These are phyloP conservation scores for Homarus americanus DNA, from an alignment of 1,140 invertebrate species.

Conservation along the genomic window DNA sequence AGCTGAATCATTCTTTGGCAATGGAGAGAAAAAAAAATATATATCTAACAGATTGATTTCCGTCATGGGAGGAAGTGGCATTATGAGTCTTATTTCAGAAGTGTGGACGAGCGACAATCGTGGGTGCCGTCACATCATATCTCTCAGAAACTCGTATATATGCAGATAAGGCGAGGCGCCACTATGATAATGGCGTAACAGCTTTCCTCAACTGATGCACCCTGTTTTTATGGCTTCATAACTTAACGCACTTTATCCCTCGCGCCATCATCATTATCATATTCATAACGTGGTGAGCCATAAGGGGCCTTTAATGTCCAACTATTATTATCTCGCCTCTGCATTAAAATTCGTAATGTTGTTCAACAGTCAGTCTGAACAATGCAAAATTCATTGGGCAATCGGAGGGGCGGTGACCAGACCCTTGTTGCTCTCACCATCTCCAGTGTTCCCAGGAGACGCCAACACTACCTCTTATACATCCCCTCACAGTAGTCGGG, in stretches of 20 bases:
- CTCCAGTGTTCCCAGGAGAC: background rate
- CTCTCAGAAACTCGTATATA: slow-evolving; percentile 67
- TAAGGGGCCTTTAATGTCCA: slow-evolving; percentile 49
- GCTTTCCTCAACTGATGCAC: slow-evolving; percentile 54
- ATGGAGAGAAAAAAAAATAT: background rate
- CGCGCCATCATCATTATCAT: slow-evolving; percentile 58
- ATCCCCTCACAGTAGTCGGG: background rate
- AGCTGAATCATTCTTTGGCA: slow-evolving; percentile 18
- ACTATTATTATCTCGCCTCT: slow-evolving; percentile 51
- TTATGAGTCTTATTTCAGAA: slow-evolving; percentile 23
- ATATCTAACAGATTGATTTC: slow-evolving; percentile 20
- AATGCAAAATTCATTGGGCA: slow-evolving; percentile 48
- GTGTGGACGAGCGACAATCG: slow-evolving; percentile 26
- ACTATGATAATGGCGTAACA: slow-evolving; percentile 57
- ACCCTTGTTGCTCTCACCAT: slow-evolving; percentile 34
- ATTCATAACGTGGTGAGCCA: slow-evolving; percentile 63
- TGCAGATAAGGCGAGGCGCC: slow-evolving; percentile 57
- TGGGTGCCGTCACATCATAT: slow-evolving; percentile 33
- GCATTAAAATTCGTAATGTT: slow-evolving; percentile 64
- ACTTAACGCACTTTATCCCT: slow-evolving; percentile 61
- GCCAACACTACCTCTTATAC: background rate
- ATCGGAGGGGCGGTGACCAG: slow-evolving; percentile 25
- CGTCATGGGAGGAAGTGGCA: background rate
- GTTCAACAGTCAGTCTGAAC: slow-evolving; percentile 50
- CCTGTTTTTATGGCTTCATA: slow-evolving; percentile 71